phyloP scores from a whole-genome alignment of 30 jellyfish, hydroid and myxozoan genomes.

The Aurelia sp. region DNA sequence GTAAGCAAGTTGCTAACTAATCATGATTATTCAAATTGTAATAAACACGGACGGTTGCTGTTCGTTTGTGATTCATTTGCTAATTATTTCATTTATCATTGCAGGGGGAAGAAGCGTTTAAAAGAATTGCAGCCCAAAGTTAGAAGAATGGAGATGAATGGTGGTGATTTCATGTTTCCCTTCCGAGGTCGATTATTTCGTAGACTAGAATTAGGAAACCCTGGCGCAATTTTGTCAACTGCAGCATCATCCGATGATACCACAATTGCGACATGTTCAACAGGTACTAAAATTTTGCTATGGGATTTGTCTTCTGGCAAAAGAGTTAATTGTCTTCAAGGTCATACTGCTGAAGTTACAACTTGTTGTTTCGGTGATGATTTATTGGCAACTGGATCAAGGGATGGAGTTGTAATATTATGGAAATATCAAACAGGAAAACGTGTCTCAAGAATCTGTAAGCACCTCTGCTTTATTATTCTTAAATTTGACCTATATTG shows the following conservation, averaged over 20 bases:
- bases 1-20: too few relatives aligned
- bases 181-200: conserved; percentile 73
- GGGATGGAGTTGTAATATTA: conserved; percentile 78
- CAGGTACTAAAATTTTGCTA: conserved; percentile 73
- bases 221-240: conserved; percentile 78
- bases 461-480: not conserved
- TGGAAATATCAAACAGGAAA: conserved; percentile 81
- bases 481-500: too few relatives aligned
- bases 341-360: conserved; percentile 89
- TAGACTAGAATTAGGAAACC: conserved; percentile 73
- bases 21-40: too few relatives aligned
- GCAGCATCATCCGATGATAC: conserved; percentile 71
- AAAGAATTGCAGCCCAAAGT: too few relatives aligned
- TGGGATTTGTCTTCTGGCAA: conserved; percentile 85
- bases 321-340: conserved; percentile 64
- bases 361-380: conserved; percentile 82
- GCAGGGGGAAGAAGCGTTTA: too few relatives aligned
- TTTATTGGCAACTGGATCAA: conserved; percentile 82
- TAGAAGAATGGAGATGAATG: conserved; percentile 47
- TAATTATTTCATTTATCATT: too few relatives aligned
- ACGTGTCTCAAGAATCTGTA: conserved; percentile 80
- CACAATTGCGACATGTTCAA: conserved; percentile 82
- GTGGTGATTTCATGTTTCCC: conserved; percentile 75
- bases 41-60: too few relatives aligned
- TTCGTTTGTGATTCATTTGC: too few relatives aligned